phyloP scores from a whole-genome alignment of 1,140 invertebrate species.

The Euwallacea fornicatus region DNA sequence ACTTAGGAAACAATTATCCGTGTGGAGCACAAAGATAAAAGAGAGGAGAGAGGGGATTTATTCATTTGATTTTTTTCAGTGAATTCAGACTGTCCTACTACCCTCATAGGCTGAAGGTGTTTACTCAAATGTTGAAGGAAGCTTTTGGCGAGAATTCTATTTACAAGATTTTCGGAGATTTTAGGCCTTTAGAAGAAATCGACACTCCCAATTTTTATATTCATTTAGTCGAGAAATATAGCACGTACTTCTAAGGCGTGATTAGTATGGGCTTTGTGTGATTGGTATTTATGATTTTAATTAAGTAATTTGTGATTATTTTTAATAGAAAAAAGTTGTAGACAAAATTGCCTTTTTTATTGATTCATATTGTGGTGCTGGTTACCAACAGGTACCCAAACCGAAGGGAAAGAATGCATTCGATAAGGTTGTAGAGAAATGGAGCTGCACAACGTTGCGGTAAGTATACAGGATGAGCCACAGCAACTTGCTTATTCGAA shows the following conservation, averaged over 20 bases:
- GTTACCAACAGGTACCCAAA: no score
- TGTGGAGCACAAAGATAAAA: background rate
- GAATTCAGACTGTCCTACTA: slow-evolving; percentile 86
- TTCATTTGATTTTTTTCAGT: slow-evolving; percentile 55
- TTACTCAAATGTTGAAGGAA: slow-evolving; percentile 70
- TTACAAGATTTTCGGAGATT: slow-evolving; percentile 78
- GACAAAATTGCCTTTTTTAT: no score
- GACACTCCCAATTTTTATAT: slow-evolving; percentile 80
- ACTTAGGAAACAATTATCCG: background rate
- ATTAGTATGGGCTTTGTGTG: background rate
- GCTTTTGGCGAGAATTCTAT: slow-evolving; percentile 67
- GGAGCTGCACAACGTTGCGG: no score
- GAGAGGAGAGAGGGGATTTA: background rate
- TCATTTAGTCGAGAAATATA: slow-evolving; percentile 73
- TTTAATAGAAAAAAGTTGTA: no score
- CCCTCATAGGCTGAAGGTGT: slow-evolving; percentile 73
- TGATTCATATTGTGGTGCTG: no score
- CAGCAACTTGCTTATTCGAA: background rate
- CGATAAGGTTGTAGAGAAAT: no score
- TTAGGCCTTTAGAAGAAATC: slow-evolving; percentile 67
- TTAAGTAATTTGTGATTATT: no score
- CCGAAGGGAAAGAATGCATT: no score
- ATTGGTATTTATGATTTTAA: background rate
- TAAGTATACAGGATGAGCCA: background rate
- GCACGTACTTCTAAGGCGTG: slow-evolving; percentile 25